Evolutionary conservation across 2,888 invertebrate species (phyloP), one percentile per base, ranked within the genome.

Genomic region (Muscina levida): DNA sequence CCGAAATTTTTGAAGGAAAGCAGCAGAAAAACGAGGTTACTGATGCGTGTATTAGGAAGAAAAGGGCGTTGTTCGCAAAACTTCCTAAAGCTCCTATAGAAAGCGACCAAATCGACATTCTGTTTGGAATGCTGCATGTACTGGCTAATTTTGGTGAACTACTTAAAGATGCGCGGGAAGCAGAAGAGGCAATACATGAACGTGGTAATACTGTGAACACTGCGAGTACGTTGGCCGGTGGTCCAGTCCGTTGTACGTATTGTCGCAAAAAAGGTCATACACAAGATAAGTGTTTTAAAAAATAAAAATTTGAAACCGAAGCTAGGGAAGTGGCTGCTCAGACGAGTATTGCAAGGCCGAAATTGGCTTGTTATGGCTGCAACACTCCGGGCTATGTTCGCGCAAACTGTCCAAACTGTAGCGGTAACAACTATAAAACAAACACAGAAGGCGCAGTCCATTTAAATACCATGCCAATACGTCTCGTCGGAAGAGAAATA

Each of bases 301-400:
- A 66, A 24, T 15, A 68, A 4, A n/a, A 68, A 0, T 8, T 13
- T 53, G 2, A 57, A 59, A 6, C 0, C 31, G 11, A 53, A 66
- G n/a, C 71, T 62, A 57, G 8, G n/a, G 37, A 37, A n/a, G 53
- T 37, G 13, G n/a, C 37, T 11, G 62, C 3, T 42, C 37, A 65
- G 1, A 6, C 44, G 48, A 44, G 37, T 46, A 66, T 17, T 17
- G 5, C 17, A 1, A 74, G 67, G 31, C 66, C 56, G 11, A 74
- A 57, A 17, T 67, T 57, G 26, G 46, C 74, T 13, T 59, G 74
- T 24, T 67, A 66, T 53, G 73, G 73, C 15, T 73, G 73, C 17
- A 66, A 53, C 39, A 44, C 39, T 13, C 73, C 48, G 22, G 42
- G 59, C n/a, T 48, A 51, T 13, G 56, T 42, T 10, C 53, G 73